Evolutionary conservation across 2,113 vertebrate species (phyloP).

Genomic region (Atractosteus spatula): DNA sequence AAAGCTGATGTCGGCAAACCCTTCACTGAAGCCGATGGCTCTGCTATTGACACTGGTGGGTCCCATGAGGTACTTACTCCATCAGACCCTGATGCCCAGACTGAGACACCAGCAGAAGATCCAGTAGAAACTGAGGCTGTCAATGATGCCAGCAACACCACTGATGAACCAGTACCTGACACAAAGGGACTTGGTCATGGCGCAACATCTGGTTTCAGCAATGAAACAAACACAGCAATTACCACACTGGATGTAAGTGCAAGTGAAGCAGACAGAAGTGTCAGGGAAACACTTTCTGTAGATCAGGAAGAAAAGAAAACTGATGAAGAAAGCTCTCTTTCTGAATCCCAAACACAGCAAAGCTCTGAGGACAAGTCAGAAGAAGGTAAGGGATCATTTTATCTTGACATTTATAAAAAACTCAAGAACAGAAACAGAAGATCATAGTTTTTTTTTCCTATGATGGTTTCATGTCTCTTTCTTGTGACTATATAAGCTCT

Average conservation of each 20-base stretch:
- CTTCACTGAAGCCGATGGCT: background rate
- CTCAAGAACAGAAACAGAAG: background rate
- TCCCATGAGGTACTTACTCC: background rate
- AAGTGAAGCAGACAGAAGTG: no score
- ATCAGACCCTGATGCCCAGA: no score
- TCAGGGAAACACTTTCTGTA: background rate
- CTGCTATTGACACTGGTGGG: background rate
- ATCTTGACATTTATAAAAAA: background rate
- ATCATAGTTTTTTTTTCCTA: background rate
- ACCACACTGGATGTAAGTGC: no score
- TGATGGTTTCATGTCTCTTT: no score
- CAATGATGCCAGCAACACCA: no score
- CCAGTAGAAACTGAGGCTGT: no score
- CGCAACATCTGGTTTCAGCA: no score
- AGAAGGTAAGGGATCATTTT: slow-evolving; percentile 48
- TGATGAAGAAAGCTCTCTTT: background rate
- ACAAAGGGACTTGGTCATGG: no score
- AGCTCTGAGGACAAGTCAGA: slow-evolving; percentile 24
- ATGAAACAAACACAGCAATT: no score
- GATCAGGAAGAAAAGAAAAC: background rate
- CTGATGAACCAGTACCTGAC: no score
- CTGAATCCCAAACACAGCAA: background rate
- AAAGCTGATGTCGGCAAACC: background rate
- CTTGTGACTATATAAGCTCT: no score
- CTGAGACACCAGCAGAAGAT: no score